Conservation (phyloP, 2,888 invertebrate species). For the Sclerodermus sp. region DNA sequence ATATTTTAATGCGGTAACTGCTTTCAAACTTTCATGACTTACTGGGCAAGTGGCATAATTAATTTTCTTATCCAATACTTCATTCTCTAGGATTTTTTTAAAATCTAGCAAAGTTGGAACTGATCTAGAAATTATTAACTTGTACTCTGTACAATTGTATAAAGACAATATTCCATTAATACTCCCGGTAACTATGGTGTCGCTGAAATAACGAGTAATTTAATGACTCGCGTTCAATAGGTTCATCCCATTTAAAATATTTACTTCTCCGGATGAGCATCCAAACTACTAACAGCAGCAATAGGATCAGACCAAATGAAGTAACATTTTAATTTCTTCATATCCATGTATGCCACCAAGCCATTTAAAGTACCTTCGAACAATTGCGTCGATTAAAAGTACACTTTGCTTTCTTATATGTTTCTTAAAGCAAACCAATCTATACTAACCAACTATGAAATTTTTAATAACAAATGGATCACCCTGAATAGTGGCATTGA, state of each 20-base stretch:
- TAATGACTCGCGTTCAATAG: too few species aligned
- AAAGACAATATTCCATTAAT: conserved; percentile 25
- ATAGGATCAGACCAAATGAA: conserved; percentile 22
- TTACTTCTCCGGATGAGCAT: conserved; percentile 36
- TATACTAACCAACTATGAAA: conserved; percentile 63
- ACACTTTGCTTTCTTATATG: background rate
- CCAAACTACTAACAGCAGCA: conserved; percentile 30
- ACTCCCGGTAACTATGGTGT: conserved; percentile 35
- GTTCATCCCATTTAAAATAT: background rate
- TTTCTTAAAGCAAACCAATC: conserved; percentile 1
- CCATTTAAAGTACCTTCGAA: conserved; percentile 32
- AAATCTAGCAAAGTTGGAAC: conserved; percentile 29
- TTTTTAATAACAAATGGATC: conserved; percentile 62
- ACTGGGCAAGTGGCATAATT: conserved; percentile 29
- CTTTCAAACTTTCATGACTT: conserved; percentile 17
- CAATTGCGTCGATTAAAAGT: background rate
- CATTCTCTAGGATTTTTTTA: conserved; percentile 18
- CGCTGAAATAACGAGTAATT: too few species aligned
- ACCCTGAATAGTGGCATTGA: conserved; percentile 59
- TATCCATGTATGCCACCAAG: conserved; percentile 29
- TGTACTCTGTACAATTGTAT: conserved; percentile 29
- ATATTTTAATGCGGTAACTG: conserved; percentile 57
- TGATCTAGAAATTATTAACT: conserved; percentile 18
- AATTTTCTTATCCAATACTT: conserved; percentile 18
- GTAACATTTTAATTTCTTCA: conserved; percentile 28